Percentiles rank a stretch among this genome's conserved stretches.
Evolutionary conservation across 2,797 vertebrate genomes (phyloP).

Genomic region (Hemibagrus guttatus): DNA sequence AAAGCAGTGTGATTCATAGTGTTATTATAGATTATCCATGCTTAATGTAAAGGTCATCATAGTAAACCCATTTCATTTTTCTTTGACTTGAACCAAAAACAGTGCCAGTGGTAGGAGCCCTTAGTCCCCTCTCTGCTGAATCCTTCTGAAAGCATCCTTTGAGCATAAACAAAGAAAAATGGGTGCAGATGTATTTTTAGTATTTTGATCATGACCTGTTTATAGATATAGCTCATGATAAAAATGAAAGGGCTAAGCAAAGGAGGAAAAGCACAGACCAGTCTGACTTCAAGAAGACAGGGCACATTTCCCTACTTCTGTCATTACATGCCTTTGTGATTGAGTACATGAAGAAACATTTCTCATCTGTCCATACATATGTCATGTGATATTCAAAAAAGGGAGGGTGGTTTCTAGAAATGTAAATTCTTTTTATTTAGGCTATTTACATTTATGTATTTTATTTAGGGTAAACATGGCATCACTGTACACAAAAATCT

Average conservation of each 20-base stretch:
- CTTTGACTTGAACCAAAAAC: background rate
- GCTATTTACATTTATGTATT: background rate
- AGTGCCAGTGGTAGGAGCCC: constrained; percentile 1
- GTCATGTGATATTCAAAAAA: background rate
- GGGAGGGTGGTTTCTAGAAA: background rate
- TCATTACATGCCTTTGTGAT: background rate
- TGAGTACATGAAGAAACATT: background rate
- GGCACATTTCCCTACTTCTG: background rate
- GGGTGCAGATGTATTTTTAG: constrained; percentile 48
- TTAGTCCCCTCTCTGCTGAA: background rate
- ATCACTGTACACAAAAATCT: background rate
- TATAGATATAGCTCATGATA: constrained; percentile 25
- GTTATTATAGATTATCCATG: background rate
- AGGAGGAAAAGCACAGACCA: constrained; percentile 7
- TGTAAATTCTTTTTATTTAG: background rate
- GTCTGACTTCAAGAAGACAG: constrained; percentile 23
- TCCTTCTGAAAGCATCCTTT: background rate
- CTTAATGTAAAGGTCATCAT: constrained; percentile 24
- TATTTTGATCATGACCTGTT: constrained; percentile 50
- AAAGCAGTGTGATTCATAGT: background rate
- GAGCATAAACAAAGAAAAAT: background rate
- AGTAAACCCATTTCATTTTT: constrained; percentile 1
- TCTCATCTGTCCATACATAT: background rate
- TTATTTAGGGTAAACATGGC: background rate
- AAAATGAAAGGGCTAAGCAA: constrained; percentile 22